Percentiles rank a stretch among this genome's conserved stretches.
phyloP scores from a whole-genome alignment of 2,888 invertebrate species.

The Epinotia bilunana region DNA sequence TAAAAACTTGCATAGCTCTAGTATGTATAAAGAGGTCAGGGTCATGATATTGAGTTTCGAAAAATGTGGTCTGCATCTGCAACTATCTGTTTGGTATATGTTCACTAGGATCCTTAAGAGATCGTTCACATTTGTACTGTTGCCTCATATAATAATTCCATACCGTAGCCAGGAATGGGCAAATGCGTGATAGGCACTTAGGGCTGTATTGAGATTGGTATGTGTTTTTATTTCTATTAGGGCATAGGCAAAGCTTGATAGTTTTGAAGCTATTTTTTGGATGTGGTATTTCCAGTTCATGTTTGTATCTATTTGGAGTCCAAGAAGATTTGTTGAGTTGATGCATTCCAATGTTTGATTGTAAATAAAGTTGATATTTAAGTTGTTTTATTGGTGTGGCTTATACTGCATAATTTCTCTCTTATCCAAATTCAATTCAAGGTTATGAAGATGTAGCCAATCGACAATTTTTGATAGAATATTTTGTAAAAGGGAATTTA shows the following conservation, averaged over 20 bases:
- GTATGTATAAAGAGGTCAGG: no score
- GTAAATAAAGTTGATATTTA: background rate
- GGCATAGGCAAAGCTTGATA: no score
- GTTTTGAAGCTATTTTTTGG: background rate
- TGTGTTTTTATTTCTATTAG: no score
- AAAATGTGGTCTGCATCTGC: background rate
- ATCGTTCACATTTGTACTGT: background rate
- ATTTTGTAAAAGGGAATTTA: background rate
- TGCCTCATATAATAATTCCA: background rate
- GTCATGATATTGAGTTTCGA: background rate
- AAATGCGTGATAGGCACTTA: no score
- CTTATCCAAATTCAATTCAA: background rate
- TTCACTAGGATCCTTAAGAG: background rate
- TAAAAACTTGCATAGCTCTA: no score
- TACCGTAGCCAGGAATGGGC: no score
- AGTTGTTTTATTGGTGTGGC: background rate
- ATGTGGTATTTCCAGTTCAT: no score
- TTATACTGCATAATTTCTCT: background rate
- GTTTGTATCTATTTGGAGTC: no score
- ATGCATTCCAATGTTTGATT: background rate
- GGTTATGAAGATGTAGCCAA: background rate
- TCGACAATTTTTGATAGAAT: background rate
- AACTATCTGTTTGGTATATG: no score
- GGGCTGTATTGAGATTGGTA: no score
- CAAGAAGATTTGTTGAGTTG: background rate